phyloP scores from a whole-genome alignment of 2,797 vertebrate genomes.

The Pterois miles region DNA sequence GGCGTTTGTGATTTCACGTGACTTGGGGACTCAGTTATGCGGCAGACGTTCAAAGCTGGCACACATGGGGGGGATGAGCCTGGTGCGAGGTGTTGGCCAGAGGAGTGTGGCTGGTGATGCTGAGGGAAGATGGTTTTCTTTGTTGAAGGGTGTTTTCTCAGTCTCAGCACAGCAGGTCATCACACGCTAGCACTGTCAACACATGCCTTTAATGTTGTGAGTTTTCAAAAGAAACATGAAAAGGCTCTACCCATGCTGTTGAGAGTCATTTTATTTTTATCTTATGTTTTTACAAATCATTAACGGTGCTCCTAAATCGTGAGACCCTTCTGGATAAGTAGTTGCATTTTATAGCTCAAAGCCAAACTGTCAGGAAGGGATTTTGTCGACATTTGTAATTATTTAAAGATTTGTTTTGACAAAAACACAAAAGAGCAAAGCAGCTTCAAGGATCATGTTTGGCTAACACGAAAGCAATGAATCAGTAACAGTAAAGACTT shows the following conservation, averaged over 20 bases:
- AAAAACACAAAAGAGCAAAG: constrained; percentile 42
- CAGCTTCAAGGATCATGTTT: constrained; percentile 7
- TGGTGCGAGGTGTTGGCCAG: constrained; percentile 30
- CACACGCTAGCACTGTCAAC: constrained; percentile 51
- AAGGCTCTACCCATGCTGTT: constrained; percentile 27
- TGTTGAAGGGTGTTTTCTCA: constrained; percentile 65
- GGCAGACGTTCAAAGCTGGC: constrained; percentile 59
- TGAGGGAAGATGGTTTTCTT: constrained; percentile 58
- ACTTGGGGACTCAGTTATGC: constrained; percentile 56
- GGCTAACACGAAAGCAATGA: not conserved
- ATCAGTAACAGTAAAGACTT: constrained; percentile 6
- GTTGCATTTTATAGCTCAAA: constrained; percentile 52
- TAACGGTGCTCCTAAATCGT: constrained; percentile 2
- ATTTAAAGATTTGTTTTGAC: constrained; percentile 25
- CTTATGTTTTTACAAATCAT: constrained; percentile 47
- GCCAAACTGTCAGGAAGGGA: constrained; percentile 21
- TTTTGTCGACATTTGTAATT: not conserved
- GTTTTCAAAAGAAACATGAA: constrained; percentile 65
- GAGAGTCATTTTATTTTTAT: constrained; percentile 49
- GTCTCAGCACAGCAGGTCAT: constrained; percentile 63
- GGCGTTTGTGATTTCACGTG: constrained; percentile 65
- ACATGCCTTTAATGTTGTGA: constrained; percentile 62
- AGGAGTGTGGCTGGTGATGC: constrained; percentile 50
- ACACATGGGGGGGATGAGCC: constrained; percentile 17
- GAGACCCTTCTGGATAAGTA: constrained; percentile 27